phyloP scores from a whole-genome alignment of 64 coral and sea anemone genomes.

The Trachythela sp. region DNA sequence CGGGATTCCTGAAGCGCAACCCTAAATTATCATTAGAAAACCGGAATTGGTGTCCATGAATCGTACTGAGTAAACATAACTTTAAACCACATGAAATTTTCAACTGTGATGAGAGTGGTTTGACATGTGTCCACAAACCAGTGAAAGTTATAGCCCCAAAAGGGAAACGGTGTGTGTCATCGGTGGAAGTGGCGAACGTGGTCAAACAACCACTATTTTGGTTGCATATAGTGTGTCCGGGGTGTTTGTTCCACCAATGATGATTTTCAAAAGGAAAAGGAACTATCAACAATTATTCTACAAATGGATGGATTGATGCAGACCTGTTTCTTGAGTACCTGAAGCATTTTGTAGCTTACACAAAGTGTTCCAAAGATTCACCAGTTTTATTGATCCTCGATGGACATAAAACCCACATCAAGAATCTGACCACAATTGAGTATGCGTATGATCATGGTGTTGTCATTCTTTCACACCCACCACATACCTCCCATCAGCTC shows the following conservation, averaged over 20 bases:
- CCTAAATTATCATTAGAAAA: too few relatives aligned
- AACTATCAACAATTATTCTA: not conserved
- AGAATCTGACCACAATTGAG: not conserved
- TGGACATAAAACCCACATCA: not conserved
- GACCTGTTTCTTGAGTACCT: too few relatives aligned
- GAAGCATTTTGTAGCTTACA: too few relatives aligned
- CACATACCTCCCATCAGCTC: slow-evolving; percentile 2
- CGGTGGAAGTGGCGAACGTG: too few relatives aligned
- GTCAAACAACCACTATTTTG: not conserved
- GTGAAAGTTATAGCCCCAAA: not conserved
- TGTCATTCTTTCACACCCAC: not conserved
- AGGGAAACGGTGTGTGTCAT: not conserved
- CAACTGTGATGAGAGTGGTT: too few relatives aligned
- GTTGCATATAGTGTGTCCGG: not conserved
- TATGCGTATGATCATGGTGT: not conserved
- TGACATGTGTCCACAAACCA: too few relatives aligned
- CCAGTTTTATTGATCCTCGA: not conserved
- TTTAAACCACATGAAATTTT: too few relatives aligned
- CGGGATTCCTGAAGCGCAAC: too few relatives aligned
- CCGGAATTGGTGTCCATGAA: too few relatives aligned
- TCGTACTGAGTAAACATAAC: not conserved
- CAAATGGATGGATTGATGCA: not conserved
- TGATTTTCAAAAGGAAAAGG: not conserved
- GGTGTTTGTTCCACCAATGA: not conserved
- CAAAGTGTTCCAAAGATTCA: not conserved